These are phyloP conservation scores for Sinocyclocheilus anshuiensis DNA, from an alignment of 2,113 vertebrate genomes.

Conservation along the genomic window DNA sequence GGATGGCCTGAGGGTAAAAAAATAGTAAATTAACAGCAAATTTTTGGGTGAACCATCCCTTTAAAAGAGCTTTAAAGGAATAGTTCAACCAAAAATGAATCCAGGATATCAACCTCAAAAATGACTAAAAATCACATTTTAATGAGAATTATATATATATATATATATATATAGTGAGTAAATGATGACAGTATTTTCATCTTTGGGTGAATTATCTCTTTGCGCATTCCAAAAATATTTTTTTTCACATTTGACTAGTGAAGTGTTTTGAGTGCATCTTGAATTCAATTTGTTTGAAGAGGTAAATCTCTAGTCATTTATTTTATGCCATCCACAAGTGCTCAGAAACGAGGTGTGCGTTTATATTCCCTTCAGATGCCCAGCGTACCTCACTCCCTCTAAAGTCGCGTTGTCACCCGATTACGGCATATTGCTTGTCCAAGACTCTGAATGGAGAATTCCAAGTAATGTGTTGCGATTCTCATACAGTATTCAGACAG, in stretches of 20 bases:
- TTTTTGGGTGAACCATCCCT: no score
- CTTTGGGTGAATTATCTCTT: not conserved
- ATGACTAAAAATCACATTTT: no score
- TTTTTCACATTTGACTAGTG: not conserved
- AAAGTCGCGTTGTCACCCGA: not conserved
- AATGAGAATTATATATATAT: no score
- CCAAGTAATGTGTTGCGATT: not conserved
- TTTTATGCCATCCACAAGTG: not conserved
- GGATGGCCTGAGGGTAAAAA: no score
- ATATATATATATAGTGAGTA: no score
- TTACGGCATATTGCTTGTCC: not conserved
- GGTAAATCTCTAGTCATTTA: not conserved
- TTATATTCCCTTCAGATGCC: not conserved
- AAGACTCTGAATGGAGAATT: not conserved
- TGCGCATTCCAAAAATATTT: not conserved
- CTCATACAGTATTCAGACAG: slow-evolving; percentile 35
- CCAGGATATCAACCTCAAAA: no score
- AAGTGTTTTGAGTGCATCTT: slow-evolving; percentile 25
- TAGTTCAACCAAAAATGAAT: no score
- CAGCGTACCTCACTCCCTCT: not conserved
- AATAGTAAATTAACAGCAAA: no score
- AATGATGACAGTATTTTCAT: not conserved
- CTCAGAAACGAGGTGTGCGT: not conserved
- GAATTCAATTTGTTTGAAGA: not conserved
- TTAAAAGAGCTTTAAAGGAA: no score